Base-by-base conservation (phyloP, 2,888 invertebrate species). In the Hofmannophila pseudospretella region DNA sequence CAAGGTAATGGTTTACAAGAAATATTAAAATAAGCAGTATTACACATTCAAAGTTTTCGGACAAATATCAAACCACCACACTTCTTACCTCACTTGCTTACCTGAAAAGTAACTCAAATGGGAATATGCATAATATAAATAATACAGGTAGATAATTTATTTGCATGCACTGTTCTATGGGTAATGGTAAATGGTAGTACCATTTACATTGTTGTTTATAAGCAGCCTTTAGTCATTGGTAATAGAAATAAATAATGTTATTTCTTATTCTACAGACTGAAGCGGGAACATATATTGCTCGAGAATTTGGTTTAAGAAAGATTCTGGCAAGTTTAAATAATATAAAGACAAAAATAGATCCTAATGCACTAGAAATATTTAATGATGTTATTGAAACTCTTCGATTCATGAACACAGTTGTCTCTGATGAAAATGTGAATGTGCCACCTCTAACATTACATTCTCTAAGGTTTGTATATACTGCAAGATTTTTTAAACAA, bases 271-370 rank as follows among this genome's bases (percentile, higher is more conserved):
- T 86, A 52, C 65, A 90, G 89, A 88, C 86, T 26, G 79, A 88
- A 59, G 69, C 81, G 46, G 90, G 90, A 7, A 65, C 67, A 39
- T 79, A 79, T 33, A 74, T 90, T 45, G 74, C 77, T 8, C 84
- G 68, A 53, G 88, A 90, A 53, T 68, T 85, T 58, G 88, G 89
- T 4, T 65, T 80, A 23, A 59, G 63, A 22, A 63, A 61, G 8
- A 62, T 90, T 8, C 48, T 85, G 35, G 51, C 62, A 8, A 81
- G 71, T 53, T 58, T 90, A 20, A 59, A 71, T 30, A 67, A 74
- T 53, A 59, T 88, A 3, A 74, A 70, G 33, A 53, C 67, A 16
- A 88, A 78, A 50, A 63, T 89, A 41, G 66, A 79, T 25, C 51
- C 65, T 10, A 64, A 80, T 50, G 82, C 81, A 29, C 39, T 65